Conservation (phyloP, 1,140 invertebrate species). For the Psilanteris sp. region DNA sequence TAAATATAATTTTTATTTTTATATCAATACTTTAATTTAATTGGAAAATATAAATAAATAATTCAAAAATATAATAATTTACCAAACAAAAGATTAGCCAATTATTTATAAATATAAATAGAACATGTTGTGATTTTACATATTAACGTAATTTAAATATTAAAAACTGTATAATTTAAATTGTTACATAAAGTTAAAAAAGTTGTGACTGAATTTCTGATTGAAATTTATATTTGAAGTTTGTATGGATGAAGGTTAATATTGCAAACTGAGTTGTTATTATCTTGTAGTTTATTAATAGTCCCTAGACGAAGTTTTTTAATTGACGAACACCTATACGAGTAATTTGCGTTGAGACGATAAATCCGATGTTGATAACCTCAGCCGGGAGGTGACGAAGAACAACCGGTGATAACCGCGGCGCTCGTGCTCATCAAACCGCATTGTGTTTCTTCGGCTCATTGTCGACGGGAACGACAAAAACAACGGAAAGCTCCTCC, state of each 20-base stretch:
- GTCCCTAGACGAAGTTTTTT: constrained; percentile 24
- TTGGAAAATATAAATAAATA: no score
- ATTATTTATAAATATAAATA: no score
- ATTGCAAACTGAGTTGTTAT: no score
- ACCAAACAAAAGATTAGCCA: no score
- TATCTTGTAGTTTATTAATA: constrained; percentile 25
- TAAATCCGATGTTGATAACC: constrained; percentile 50
- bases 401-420: constrained; percentile 58
- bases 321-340: constrained; percentile 49
- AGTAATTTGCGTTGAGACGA: constrained; percentile 40
- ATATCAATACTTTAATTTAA: background rate
- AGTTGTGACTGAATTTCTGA: no score
- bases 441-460: constrained; percentile 49
- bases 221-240: no score
- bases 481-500: constrained; percentile 63
- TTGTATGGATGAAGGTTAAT: no score
- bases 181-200: no score
- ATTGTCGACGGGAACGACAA: constrained; percentile 62
- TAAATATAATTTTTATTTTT: background rate
- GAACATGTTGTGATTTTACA: no score
- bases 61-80: no score
- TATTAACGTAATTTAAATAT: no score
- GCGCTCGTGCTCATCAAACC: constrained; percentile 43
- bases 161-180: no score
- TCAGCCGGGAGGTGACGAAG: constrained; percentile 45